Conservation (phyloP, 2,113 vertebrate species). For the Corythornis madagascariensis region DNA sequence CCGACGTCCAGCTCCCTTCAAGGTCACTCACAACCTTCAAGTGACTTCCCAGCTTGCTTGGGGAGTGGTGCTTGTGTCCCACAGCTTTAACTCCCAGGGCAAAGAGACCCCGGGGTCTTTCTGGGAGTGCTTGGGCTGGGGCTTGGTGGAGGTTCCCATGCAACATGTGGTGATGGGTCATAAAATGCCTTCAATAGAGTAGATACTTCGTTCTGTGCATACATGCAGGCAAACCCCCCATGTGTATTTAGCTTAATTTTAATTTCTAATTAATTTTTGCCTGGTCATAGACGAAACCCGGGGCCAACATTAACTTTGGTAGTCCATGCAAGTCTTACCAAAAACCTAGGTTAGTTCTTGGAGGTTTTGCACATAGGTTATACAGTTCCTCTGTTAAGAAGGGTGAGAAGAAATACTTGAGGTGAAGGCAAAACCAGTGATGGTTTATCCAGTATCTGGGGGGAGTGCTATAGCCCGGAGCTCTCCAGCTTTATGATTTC, state of each 20-base stretch:
- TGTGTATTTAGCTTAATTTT: background rate
- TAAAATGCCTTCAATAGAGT: background rate
- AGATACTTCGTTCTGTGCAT: accelerated
- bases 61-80: accelerated
- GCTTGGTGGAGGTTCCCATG: accelerated
- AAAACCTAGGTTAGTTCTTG: background rate
- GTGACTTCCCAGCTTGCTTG: background rate
- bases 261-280: background rate
- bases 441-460: background rate
- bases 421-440: background rate
- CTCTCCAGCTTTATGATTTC: background rate
- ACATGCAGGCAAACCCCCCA: background rate
- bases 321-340: background rate
- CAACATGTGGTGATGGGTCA: accelerated
- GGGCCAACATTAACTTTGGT: background rate
- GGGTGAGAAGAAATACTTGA: background rate
- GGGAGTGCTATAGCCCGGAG: background rate
- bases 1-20: conserved; percentile 16
- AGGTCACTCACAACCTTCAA: conserved; percentile 31
- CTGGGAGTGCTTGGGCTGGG: background rate
- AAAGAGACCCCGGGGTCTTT: background rate
- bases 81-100: accelerated
- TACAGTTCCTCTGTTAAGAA: background rate
- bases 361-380: background rate
- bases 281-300: background rate